Conservation (phyloP, 2,888 invertebrate genomes). For the Rotaria magnacalcarata region DNA sequence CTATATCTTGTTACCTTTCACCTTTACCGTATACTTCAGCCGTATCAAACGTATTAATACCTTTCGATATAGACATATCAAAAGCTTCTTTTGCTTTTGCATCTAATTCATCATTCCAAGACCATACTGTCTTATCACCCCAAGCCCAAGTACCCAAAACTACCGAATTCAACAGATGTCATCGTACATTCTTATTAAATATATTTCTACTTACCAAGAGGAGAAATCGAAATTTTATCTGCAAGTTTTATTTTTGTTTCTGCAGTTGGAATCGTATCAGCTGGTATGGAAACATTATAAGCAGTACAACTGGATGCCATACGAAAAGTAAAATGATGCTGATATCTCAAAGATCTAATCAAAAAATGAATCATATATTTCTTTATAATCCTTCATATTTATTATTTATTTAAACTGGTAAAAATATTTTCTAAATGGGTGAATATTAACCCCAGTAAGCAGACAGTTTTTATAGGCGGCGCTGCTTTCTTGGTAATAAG, state of each 20-base stretch:
- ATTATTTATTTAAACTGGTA: too few species aligned
- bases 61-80: conserved; percentile 20
- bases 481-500: too few species aligned
- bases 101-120: background rate
- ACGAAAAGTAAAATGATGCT: too few species aligned
- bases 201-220: background rate
- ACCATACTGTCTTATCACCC: background rate
- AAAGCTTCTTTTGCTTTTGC: conserved; percentile 19
- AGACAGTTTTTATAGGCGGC: too few species aligned
- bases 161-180: background rate
- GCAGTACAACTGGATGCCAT: background rate
- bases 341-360: too few species aligned
- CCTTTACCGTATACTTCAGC: conserved; percentile 18
- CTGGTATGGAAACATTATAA: background rate
- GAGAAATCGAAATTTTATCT: background rate
- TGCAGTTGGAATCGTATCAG: background rate
- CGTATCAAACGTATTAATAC: conserved; percentile 20
- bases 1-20: background rate
- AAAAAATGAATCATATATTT: too few species aligned
- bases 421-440: too few species aligned
- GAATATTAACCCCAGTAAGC: too few species aligned
- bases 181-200: background rate
- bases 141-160: conserved; percentile 29
- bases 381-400: too few species aligned
- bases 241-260: background rate